Evolutionary conservation across 2,113 vertebrate genomes (phyloP).

Genomic region (Carettochelys insculpta): DNA sequence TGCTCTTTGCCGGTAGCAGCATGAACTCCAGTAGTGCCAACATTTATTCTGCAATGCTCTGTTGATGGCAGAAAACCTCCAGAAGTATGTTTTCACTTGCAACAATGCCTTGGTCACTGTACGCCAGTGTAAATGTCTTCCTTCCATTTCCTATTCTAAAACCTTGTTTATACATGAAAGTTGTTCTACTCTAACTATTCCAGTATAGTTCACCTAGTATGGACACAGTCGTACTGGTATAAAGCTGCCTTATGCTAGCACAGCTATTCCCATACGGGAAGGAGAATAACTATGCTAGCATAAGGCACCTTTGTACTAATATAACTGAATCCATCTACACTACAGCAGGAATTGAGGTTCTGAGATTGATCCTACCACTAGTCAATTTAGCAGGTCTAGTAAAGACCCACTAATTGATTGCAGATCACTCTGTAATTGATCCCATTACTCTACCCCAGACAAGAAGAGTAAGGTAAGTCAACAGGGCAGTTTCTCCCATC

Average conservation of each 20-base stretch:
- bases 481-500: too few relatives aligned
- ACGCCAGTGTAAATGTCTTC: accelerated
- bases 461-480: too few relatives aligned
- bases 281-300: background rate
- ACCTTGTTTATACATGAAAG: background rate
- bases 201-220: background rate
- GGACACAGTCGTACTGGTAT: background rate
- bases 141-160: background rate
- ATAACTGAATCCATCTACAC: background rate
- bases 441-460: too few relatives aligned
- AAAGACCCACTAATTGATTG: too few relatives aligned
- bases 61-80: background rate
- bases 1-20: background rate
- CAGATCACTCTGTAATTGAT: too few relatives aligned
- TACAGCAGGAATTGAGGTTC: too few relatives aligned
- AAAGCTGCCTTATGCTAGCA: background rate
- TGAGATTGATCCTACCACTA: too few relatives aligned
- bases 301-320: background rate
- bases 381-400: too few relatives aligned
- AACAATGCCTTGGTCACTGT: background rate
- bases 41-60: background rate
- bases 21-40: background rate
- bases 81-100: background rate
- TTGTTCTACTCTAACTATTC: background rate
- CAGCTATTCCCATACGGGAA: background rate